Base-by-base conservation (phyloP, 2,113 vertebrate genomes). In the Podilymbus podiceps region DNA sequence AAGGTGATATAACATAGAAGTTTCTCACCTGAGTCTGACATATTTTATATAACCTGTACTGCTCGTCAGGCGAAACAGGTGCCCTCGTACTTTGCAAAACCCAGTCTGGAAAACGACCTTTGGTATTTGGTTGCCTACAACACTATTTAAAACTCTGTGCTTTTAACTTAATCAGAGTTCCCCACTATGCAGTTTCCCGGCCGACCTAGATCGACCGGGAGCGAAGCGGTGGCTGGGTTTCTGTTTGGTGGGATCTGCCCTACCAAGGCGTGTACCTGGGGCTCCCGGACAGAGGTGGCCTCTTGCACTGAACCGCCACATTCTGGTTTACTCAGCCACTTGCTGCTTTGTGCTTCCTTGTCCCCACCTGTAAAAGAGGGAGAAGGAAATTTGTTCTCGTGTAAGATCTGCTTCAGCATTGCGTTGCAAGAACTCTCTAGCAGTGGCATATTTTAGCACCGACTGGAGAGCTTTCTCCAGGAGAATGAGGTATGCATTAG, bases 241-340 rank as follows among this genome's bases (percentile, higher is more conserved):
- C 46, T 8, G 20, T 3, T 28, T 25, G 0, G 23, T 11, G n/a
- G 35, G 60, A 22, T 38, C 75, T 9, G 0, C 50, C 11, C 0
- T 21, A 1, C 3, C 20, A 6, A 1, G 2, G 1, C 1, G 2
- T 12, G 15, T 21, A 3, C 6, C 8, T 7, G 1, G 31, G 5
- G 19, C 53, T n/a, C 18, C 15, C 1, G 79, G 8, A 9, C 24
- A 19, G 30, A 25, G 23, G 7, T 47, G 28, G 5, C 11, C 31
- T 21, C 55, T 47, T 18, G 23, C 18, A 4, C 46, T 3, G 23
- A 50, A 8, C 1, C 0, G 17, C 30, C 42, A 8, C 4, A 0
- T 22, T 18, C 78, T 24, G 44, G 3, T 75, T 59, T 59, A 19
- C 50, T 66, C 15, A 13, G 47, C n/a, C 23, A 0, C 73, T 50